phyloP scores from a whole-genome alignment of 2,113 vertebrate species.

The Catharus fuscescens region DNA sequence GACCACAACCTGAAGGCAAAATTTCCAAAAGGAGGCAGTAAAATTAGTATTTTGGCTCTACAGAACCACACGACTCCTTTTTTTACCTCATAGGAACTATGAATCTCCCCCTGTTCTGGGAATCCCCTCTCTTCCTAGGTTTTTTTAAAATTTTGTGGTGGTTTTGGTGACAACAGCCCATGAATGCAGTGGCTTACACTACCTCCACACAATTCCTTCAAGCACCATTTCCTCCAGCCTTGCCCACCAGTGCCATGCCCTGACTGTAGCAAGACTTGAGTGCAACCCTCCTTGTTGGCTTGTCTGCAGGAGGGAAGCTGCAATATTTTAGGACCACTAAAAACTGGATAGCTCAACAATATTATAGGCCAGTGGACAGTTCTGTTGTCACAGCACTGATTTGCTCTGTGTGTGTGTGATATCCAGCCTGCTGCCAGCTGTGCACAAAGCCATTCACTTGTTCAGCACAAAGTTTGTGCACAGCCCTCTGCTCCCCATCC shows the following conservation, averaged over 20 bases:
- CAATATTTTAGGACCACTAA: not conserved
- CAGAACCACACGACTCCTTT: not conserved
- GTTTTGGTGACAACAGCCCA: not conserved
- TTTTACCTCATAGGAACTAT: not conserved
- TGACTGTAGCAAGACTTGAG: not conserved
- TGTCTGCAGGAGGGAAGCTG: not conserved
- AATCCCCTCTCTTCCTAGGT: not conserved
- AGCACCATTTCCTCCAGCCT: not conserved
- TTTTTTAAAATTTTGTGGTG: not conserved
- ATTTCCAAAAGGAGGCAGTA: not conserved
- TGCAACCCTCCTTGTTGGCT: not conserved
- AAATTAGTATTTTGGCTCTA: not conserved
- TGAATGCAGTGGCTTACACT: not conserved
- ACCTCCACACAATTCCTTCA: not conserved
- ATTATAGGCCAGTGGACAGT: not conserved
- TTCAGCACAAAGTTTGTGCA: not conserved
- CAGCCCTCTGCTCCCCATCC: not conserved
- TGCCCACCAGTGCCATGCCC: not conserved
- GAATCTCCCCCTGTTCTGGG: not conserved
- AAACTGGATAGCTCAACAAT: not conserved
- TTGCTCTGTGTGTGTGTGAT: accelerated
- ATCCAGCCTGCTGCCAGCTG: not conserved
- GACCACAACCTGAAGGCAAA: not conserved
- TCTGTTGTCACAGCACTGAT: not conserved
- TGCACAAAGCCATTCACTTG: not conserved